A percentile compares a stretch with the other conserved stretches of the same genome.
Conservation (phyloP, 2,797 vertebrate species). For the Sebastes wilsoni region DNA sequence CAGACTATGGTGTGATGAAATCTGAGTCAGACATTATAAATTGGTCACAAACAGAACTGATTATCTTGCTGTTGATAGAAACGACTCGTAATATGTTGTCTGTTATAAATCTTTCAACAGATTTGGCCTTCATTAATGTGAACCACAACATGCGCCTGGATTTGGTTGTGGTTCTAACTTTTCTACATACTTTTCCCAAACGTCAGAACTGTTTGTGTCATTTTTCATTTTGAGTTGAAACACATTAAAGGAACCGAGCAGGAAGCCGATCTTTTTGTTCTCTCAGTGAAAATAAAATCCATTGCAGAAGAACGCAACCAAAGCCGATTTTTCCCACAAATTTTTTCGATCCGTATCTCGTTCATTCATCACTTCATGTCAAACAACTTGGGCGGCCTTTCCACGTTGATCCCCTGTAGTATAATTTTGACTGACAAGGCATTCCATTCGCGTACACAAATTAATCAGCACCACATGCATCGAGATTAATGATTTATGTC, state of each 20-base stretch:
- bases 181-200: not conserved
- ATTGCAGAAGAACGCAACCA: not conserved
- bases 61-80: not conserved
- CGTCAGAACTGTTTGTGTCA: constrained; percentile 6
- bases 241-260: not conserved
- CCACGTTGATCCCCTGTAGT: constrained; percentile 20
- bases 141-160: not conserved
- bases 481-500: constrained; percentile 70
- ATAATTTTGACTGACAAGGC: constrained; percentile 47
- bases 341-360: constrained; percentile 50
- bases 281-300: constrained; percentile 35
- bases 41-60: not conserved
- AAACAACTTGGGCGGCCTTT: constrained; percentile 59
- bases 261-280: constrained; percentile 23
- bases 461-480: constrained; percentile 67
- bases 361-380: constrained; percentile 62
- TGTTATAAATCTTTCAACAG: not conserved
- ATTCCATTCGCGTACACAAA: constrained; percentile 67
- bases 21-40: not conserved
- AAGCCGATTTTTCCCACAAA: constrained; percentile 14
- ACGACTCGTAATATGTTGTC: not conserved
- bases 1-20: not conserved
- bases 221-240: constrained; percentile 20
- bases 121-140: not conserved
- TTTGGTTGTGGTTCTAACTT: not conserved